phyloP scores from a whole-genome alignment of 2,888 invertebrate species.

The Exephanes ischioxanthus region DNA sequence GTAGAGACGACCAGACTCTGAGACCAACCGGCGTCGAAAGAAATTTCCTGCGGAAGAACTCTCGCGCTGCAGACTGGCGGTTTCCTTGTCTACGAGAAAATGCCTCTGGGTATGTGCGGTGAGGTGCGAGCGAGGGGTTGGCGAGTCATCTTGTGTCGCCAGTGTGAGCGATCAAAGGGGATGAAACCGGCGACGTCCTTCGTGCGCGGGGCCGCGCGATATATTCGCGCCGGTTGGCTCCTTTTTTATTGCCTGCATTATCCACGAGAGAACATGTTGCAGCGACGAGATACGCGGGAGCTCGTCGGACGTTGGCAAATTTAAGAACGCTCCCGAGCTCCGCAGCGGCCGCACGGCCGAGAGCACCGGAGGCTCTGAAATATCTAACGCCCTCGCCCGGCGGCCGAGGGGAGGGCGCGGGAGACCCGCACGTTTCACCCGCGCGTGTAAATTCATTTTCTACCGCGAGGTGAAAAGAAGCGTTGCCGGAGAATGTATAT shows the following conservation, averaged over 20 bases:
- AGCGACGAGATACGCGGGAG: constrained; percentile 20
- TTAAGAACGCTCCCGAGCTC: constrained; percentile 20
- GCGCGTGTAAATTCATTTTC: constrained; percentile 20
- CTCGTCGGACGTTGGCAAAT: constrained; percentile 11
- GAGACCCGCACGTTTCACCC: background rate
- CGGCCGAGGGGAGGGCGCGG: background rate
- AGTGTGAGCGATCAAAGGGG: constrained; percentile 5
- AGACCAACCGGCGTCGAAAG: constrained; percentile 27
- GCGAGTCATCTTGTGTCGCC: background rate
- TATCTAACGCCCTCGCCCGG: background rate
- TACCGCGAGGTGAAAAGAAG: constrained; percentile 6
- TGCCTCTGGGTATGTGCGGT: background rate
- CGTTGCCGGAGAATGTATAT: background rate
- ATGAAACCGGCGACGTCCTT: constrained; percentile 14
- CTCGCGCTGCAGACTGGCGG: background rate
- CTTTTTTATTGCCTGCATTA: constrained; percentile 7
- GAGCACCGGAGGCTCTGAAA: background rate
- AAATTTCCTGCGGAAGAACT: constrained; percentile 43
- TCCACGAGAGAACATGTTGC: constrained; percentile 10
- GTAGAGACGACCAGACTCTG: constrained; percentile 13
- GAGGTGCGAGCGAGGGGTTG: background rate
- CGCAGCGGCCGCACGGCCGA: background rate
- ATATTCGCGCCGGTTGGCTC: constrained; percentile 20
- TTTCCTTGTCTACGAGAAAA: background rate
- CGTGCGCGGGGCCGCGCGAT: background rate